Base-by-base conservation (phyloP, 2,888 invertebrate species). In the Andrena praecox region DNA sequence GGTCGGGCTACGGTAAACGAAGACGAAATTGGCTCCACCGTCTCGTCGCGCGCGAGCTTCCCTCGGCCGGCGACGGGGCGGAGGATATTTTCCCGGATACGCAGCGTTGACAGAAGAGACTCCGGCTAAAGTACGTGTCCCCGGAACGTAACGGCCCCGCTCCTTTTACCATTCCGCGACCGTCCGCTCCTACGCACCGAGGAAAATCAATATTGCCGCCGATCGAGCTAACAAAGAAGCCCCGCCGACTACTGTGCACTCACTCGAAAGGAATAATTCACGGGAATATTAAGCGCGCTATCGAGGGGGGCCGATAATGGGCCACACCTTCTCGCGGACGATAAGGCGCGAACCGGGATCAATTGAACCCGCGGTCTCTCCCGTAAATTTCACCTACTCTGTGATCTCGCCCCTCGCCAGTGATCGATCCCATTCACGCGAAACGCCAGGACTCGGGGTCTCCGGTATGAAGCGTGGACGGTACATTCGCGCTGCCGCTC, bases 251-350 rank as follows among this genome's bases (percentile, higher is more conserved):
- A 33, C 24, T 42, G 63, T 48, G 33, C 66, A 31, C 42, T 42
- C 59, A 33, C 76, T 79, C 67, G 78, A 75, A 70, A 68, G 69
- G 64, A 83, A 80, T 76, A 85, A 87, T 86, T 87, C 70, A 7
- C 60, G 68, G 35, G 80, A 80, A 79, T 70, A 77, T 84, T 82
- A 73, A 79, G 70, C 75, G 77, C 64, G 42, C 60, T 59, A 72
- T 85, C 59, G 56, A 71, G 50, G 50, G 50, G 27, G 48, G 35
- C 48, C 60, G 60, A 59, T 83, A 85, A 83, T 74, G 76, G 59
- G 81, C 78, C 83, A 71, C 83, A 62, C 87, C 85, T 87, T 79
- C 69, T 79, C 69, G 60, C 63, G 63, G 24, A 31, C 48, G 48
- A 74, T 59, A 75, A 75, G 27, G 66, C 64, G 48, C 60, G 70